Conservation (phyloP, 1,140 invertebrate genomes). For the Telenomus remus region DNA sequence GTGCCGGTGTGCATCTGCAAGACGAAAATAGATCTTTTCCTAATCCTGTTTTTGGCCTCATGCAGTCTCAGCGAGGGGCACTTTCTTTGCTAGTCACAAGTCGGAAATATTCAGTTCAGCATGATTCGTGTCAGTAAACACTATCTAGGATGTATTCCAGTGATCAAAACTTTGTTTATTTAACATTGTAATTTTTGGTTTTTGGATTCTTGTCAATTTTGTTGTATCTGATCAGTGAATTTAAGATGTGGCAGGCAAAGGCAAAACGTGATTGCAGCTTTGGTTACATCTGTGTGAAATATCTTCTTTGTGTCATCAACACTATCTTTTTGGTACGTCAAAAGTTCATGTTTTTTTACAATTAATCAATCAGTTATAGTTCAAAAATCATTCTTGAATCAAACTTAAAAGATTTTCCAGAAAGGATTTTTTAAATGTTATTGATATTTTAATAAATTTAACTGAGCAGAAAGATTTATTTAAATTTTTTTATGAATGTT, state of each 20-base stretch:
- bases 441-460: too few relatives aligned
- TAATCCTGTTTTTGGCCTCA: constrained; percentile 52
- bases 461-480: too few relatives aligned
- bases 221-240: background rate
- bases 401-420: too few relatives aligned
- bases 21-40: constrained; percentile 49
- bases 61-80: constrained; percentile 52
- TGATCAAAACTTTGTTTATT: background rate
- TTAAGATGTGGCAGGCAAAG: constrained; percentile 74
- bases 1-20: constrained; percentile 31
- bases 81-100: constrained; percentile 26
- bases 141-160: background rate
- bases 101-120: constrained; percentile 21
- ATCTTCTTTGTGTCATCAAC: constrained; percentile 87
- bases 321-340: constrained; percentile 89
- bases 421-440: too few relatives aligned
- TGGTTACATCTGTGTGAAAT: constrained; percentile 82
- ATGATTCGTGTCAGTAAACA: constrained; percentile 8
- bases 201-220: background rate
- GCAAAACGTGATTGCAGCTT: constrained; percentile 78
- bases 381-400: background rate
- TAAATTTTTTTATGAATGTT: too few relatives aligned
- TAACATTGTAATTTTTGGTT: constrained; percentile 2
- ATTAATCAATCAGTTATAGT: background rate
- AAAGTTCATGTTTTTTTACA: background rate